Evolutionary conservation across 2,888 invertebrate species (phyloP).

Genomic region (Cheilosia vernalis): DNA sequence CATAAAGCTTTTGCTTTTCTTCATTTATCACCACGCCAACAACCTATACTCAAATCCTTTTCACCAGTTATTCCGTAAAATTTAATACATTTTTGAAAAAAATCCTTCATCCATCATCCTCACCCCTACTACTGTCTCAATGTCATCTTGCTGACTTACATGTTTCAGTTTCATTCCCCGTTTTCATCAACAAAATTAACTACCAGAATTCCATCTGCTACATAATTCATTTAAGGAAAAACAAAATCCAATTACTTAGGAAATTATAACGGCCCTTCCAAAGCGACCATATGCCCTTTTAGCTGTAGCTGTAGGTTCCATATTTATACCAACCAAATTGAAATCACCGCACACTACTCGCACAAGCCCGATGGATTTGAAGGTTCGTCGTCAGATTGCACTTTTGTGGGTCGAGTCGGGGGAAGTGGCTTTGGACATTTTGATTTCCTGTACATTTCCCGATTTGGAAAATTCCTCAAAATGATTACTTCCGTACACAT

Average conservation of each 20-base stretch:
- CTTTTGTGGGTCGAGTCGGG: neutral
- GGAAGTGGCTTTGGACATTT: conserved; percentile 30
- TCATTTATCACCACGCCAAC: too few species aligned
- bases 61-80: too few species aligned
- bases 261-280: conserved; percentile 46
- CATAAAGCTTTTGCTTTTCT: too few species aligned
- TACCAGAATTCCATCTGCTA: conserved; percentile 2
- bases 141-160: neutral
- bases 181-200: neutral
- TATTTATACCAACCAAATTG: conserved; percentile 37
- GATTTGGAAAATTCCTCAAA: conserved; percentile 59
- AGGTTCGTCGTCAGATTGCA: conserved; percentile 7
- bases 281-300: conserved; percentile 29
- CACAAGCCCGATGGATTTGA: conserved; percentile 1
- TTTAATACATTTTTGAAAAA: too few species aligned
- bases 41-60: too few species aligned
- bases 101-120: too few species aligned
- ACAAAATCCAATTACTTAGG: conserved; percentile 59
- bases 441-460: conserved; percentile 67
- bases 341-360: conserved; percentile 11
- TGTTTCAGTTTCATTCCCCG: conserved; percentile 9
- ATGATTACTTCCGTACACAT: conserved; percentile 61
- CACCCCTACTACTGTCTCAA: too few species aligned
- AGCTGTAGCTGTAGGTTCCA: neutral
- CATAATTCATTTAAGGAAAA: conserved; percentile 50